Conservation (phyloP, 2,797 vertebrate genomes). For the Phaenicophaeus curvirostris region DNA sequence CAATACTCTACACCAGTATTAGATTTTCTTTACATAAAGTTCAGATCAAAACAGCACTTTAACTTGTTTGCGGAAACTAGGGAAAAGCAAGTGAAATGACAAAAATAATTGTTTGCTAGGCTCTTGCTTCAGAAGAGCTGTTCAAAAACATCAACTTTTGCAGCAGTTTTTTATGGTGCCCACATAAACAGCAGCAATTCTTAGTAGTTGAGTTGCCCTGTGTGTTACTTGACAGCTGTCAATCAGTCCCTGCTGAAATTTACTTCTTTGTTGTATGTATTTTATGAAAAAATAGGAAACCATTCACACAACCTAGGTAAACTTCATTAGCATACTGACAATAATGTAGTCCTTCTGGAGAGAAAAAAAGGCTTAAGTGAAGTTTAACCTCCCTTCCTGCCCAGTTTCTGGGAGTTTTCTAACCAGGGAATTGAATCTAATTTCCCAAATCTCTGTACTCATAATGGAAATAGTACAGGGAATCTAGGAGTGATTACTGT, state of each 20-base stretch:
- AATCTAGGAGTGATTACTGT: not conserved
- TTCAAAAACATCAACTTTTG: not conserved
- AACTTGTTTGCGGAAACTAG: not conserved
- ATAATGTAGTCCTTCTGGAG: not conserved
- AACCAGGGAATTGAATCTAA: not conserved
- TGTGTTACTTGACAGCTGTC: conserved; percentile 10
- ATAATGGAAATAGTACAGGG: not conserved
- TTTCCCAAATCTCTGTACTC: not conserved
- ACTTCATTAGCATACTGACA: not conserved
- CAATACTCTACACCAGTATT: not conserved
- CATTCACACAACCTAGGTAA: not conserved
- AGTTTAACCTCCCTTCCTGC: not conserved
- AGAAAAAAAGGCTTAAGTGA: not conserved
- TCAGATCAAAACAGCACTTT: not conserved
- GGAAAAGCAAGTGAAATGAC: not conserved
- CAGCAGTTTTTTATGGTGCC: not conserved
- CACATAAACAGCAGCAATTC: not conserved
- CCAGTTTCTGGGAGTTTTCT: not conserved
- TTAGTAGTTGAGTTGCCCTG: not conserved
- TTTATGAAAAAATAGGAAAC: not conserved
- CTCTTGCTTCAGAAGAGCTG: not conserved
- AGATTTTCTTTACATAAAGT: not conserved
- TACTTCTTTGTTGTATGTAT: not conserved
- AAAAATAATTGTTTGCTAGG: not conserved
- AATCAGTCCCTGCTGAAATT: not conserved